A percentile compares a stretch with the other conserved stretches of the same genome.
Evolutionary conservation across 2,113 vertebrate genomes (phyloP).

Genomic region (Microtus oregoni): DNA sequence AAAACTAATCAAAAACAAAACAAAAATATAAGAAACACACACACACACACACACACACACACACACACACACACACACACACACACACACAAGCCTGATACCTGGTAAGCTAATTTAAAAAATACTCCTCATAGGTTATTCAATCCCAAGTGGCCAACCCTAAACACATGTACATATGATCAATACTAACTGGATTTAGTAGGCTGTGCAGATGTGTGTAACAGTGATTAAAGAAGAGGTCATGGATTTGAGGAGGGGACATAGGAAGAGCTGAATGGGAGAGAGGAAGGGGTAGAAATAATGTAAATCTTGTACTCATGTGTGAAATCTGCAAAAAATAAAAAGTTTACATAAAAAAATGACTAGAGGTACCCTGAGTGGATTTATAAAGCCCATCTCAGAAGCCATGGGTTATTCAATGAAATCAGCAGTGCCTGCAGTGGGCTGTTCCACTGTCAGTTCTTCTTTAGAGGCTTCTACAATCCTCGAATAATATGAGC

Average conservation of each 20-base stretch:
- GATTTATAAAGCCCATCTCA: neutral
- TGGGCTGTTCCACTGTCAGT: neutral
- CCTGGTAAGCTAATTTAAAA: neutral
- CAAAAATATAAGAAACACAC: neutral
- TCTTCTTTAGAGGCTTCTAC: neutral
- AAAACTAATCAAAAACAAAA: neutral
- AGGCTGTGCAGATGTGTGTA: neutral
- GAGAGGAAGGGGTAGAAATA: neutral
- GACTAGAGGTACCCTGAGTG: neutral
- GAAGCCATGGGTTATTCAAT: neutral
- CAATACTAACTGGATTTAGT: neutral
- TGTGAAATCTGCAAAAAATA: neutral
- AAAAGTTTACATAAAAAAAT: neutral
- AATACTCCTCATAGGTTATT: neutral
- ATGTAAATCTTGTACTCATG: neutral
- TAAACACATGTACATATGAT: neutral
- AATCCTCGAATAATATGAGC: neutral
- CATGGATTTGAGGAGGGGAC: neutral
- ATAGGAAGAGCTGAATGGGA: neutral
- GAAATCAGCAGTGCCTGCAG: neutral
- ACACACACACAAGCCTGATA: neutral
- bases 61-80: neutral
- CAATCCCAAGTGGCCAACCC: neutral
- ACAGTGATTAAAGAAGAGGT: neutral
- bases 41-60: too few relatives aligned